Percentiles rank a stretch among this genome's conserved stretches.
Evolutionary conservation across 1,140 invertebrate genomes (phyloP).

Genomic region (Aphidius gifuensis): DNA sequence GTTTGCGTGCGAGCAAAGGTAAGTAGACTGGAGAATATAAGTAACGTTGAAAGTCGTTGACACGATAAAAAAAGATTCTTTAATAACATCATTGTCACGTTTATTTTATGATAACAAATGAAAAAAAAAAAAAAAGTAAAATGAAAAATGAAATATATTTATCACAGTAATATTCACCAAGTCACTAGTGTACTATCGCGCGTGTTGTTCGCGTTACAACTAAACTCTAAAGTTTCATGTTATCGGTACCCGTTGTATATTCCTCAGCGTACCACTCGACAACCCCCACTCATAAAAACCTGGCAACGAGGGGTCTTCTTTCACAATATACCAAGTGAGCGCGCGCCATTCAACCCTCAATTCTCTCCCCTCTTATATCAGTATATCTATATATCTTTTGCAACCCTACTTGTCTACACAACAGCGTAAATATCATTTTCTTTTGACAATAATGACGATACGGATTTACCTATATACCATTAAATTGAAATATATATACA

Average conservation of each 20-base stretch:
- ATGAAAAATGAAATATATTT: neutral
- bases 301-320: conserved; percentile 31
- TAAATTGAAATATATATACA: too few species aligned
- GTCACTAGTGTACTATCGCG: conserved; percentile 29
- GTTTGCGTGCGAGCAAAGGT: conserved; percentile 35
- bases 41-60: conserved; percentile 32
- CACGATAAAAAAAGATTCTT: conserved; percentile 28
- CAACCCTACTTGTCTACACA: neutral
- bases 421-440: too few species aligned
- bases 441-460: too few species aligned
- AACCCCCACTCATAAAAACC: conserved; percentile 20
- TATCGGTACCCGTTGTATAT: conserved; percentile 41
- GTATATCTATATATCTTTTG: neutral
- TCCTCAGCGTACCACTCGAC: conserved; percentile 35
- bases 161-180: neutral
- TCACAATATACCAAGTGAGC: conserved; percentile 14
- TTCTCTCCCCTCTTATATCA: neutral
- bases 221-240: conserved; percentile 49
- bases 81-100: conserved; percentile 15
- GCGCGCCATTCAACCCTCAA: conserved; percentile 25
- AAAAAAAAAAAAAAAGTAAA: neutral
- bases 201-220: conserved; percentile 49
- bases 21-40: conserved; percentile 33
- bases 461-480: too few species aligned
- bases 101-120: neutral